Conservation (phyloP, 1,140 invertebrate species). For the Tenebrio molitor region DNA sequence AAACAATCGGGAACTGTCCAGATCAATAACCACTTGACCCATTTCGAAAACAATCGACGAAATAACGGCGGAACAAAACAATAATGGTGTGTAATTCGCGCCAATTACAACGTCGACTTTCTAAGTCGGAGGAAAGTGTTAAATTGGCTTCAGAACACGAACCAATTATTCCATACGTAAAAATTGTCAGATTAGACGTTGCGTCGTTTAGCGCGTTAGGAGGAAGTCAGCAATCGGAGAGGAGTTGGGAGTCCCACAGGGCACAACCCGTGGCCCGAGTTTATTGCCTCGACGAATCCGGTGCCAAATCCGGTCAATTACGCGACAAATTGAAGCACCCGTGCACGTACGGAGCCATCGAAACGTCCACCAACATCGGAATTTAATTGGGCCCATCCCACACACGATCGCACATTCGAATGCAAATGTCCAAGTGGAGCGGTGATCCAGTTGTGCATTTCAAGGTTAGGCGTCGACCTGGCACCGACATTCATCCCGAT, state of each 20-base stretch:
- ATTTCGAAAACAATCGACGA: background rate
- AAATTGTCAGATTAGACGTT: background rate
- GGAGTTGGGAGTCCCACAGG: background rate
- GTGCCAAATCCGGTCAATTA: background rate
- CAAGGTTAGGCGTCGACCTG: background rate
- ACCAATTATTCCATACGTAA: background rate
- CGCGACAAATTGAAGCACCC: background rate
- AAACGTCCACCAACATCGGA: background rate
- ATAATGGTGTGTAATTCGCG: background rate
- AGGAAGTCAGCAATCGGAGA: background rate
- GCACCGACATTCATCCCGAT: background rate
- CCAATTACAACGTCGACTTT: background rate
- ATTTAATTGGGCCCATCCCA: constrained; percentile 1
- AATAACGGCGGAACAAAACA: background rate
- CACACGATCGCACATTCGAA: background rate
- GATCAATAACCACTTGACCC: background rate
- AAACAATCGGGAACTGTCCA: background rate
- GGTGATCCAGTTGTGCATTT: constrained; percentile 6
- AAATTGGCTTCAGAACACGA: background rate
- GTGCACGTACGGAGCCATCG: background rate
- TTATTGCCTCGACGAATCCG: background rate
- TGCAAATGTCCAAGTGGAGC: background rate
- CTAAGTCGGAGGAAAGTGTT: constrained; percentile 1
- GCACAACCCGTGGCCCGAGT: background rate
- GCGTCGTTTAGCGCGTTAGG: background rate